These are phyloP conservation scores for Noctuana brunneofusca DNA, from an alignment of 2,888 invertebrate species.

Conservation along the genomic window DNA sequence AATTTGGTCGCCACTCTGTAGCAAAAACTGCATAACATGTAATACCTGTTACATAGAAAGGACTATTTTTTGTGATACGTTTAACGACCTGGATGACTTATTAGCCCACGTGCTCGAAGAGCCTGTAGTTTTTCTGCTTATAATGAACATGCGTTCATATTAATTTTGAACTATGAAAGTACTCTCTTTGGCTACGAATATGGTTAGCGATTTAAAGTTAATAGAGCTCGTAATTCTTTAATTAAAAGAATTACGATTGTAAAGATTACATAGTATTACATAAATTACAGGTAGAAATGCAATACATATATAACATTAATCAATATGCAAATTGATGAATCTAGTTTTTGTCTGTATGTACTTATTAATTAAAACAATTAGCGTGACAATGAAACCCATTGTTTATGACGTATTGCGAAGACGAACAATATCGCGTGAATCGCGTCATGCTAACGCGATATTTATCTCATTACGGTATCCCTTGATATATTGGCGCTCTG, in stretches of 20 bases:
- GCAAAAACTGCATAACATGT: slow-evolving; percentile 33
- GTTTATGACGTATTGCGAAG: slow-evolving; percentile 57
- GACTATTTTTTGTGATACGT: slow-evolving; percentile 32
- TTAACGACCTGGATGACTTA: slow-evolving; percentile 29
- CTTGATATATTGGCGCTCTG: background rate
- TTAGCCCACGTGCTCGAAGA: slow-evolving; percentile 30
- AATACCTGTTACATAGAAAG: slow-evolving; percentile 30
- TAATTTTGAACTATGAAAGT: background rate
- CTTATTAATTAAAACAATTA: slow-evolving; percentile 50
- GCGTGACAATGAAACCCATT: slow-evolving; percentile 57
- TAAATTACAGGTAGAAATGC: no score
- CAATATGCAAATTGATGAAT: background rate
- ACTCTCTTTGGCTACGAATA: no score
- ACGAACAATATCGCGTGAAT: slow-evolving; percentile 57
- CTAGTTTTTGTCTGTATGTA: background rate
- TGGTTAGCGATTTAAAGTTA: no score
- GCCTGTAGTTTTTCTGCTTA: slow-evolving; percentile 20
- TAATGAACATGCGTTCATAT: slow-evolving; percentile 7
- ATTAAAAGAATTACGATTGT: no score
- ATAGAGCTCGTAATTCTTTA: no score
- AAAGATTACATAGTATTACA: no score
- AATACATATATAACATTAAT: no score
- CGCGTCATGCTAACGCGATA: slow-evolving; percentile 52
- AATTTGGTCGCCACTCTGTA: slow-evolving; percentile 25
- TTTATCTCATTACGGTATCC: slow-evolving; percentile 64